These are phyloP conservation scores for Drosophila pegasa DNA, from an alignment of 2,888 invertebrate species.

Conservation along the genomic window DNA sequence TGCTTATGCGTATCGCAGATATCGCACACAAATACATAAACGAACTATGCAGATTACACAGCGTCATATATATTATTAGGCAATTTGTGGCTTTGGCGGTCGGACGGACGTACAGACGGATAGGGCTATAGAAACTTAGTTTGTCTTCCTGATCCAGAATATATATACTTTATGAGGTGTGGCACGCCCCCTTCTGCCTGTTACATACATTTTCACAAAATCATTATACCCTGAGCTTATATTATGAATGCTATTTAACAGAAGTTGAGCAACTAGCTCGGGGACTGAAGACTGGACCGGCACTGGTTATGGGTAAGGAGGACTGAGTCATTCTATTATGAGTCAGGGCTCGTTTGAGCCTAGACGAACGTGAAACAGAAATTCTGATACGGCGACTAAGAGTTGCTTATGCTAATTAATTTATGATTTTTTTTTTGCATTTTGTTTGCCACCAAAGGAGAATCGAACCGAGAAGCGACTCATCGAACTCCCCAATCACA, in stretches of 20 bases:
- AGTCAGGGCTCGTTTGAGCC: slow-evolving; percentile 62
- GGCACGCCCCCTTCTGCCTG: too few relatives aligned
- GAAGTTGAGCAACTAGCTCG: slow-evolving; percentile 3
- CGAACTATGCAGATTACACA: too few relatives aligned
- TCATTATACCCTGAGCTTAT: too few relatives aligned
- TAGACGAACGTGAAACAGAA: slow-evolving; percentile 59
- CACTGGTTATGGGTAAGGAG: slow-evolving; percentile 22
- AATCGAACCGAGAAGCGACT: slow-evolving; percentile 8
- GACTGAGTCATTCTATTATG: slow-evolving; percentile 46
- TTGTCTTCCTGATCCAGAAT: too few relatives aligned
- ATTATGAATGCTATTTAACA: slow-evolving; percentile 1
- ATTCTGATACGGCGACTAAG: slow-evolving; percentile 38
- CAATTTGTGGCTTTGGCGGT: too few relatives aligned
- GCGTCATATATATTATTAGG: too few relatives aligned
- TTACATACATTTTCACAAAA: too few relatives aligned
- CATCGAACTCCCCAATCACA: slow-evolving; percentile 49
- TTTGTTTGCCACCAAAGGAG: slow-evolving; percentile 7
- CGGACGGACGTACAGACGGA: too few relatives aligned
- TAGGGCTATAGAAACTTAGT: too few relatives aligned
- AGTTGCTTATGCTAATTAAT: slow-evolving; percentile 73
- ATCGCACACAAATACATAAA: too few relatives aligned
- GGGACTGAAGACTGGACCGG: slow-evolving; percentile 9
- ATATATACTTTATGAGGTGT: too few relatives aligned
- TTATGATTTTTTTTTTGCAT: slow-evolving; percentile 52
- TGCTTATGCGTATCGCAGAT: too few relatives aligned